Evolutionary conservation across 2,888 invertebrate genomes (phyloP).

Genomic region (Deilephila elpenor): DNA sequence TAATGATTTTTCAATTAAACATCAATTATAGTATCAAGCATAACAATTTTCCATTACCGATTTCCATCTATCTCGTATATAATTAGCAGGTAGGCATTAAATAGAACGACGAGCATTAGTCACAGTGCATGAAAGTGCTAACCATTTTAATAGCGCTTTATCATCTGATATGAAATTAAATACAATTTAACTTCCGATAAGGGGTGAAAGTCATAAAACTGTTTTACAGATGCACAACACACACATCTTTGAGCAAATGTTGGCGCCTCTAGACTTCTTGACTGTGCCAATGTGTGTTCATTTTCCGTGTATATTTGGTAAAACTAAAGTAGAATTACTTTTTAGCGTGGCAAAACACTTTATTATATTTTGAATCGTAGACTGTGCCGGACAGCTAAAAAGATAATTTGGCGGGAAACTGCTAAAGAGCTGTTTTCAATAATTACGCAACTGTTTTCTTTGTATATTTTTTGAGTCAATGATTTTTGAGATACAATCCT

Average conservation of each 20-base stretch:
- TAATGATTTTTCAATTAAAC: slow-evolving; percentile 4
- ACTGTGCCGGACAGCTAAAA: not conserved
- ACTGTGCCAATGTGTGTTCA: not conserved
- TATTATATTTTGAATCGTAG: not conserved
- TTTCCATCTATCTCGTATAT: not conserved
- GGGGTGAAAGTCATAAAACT: slow-evolving; percentile 56
- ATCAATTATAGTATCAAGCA: not conserved
- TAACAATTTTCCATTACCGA: not conserved
- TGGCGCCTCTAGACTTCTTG: not conserved
- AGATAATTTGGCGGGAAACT: not conserved
- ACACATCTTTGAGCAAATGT: not conserved
- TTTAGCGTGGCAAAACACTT: not conserved
- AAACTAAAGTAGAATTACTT: not conserved
- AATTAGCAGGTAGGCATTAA: not conserved
- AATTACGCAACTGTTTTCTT: too few species aligned
- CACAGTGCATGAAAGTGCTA: slow-evolving; percentile 37
- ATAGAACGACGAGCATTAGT: slow-evolving; percentile 29
- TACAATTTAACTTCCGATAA: slow-evolving; percentile 53
- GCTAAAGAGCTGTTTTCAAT: too few species aligned
- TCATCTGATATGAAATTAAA: slow-evolving; percentile 53
- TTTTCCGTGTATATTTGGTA: not conserved
- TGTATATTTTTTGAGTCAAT: too few species aligned
- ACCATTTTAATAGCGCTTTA: slow-evolving; percentile 35
- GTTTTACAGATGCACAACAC: not conserved
- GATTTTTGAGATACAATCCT: too few species aligned